Evolutionary conservation across 2,113 vertebrate species (phyloP).

Genomic region (Eurypyga helias): DNA sequence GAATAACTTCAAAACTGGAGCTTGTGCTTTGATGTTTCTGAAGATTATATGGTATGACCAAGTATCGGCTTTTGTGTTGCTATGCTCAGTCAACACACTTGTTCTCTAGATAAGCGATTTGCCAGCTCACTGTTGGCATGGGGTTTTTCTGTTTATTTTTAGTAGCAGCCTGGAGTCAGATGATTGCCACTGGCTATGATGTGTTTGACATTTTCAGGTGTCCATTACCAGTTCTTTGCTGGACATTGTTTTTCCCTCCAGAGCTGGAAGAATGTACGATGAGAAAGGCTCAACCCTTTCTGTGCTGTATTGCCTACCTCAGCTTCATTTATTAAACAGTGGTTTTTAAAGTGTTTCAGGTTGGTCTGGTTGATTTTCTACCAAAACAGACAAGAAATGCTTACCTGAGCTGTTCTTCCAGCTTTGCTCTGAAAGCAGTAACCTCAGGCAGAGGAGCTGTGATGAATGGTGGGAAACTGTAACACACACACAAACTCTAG

Average conservation of each 20-base stretch:
- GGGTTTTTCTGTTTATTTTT: background rate
- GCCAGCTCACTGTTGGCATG: background rate
- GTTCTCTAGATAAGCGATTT: background rate
- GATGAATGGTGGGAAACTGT: background rate
- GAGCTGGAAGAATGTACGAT: background rate
- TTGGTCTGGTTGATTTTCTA: background rate
- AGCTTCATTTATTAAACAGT: background rate
- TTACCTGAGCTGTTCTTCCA: background rate
- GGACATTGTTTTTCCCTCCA: background rate
- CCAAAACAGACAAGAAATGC: background rate
- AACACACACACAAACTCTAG: background rate
- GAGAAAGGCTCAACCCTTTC: background rate
- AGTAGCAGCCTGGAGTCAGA: background rate
- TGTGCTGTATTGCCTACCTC: background rate
- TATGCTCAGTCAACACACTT: background rate
- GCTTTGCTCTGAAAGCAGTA: background rate
- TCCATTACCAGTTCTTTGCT: background rate
- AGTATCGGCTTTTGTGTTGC: background rate
- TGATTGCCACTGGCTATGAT: background rate
- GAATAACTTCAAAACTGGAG: background rate
- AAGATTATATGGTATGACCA: background rate
- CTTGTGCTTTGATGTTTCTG: background rate
- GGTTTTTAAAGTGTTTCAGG: background rate
- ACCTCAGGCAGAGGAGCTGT: background rate
- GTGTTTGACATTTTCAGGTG: background rate